Conservation (phyloP, 2,888 invertebrate genomes). For the Allacma fusca region DNA sequence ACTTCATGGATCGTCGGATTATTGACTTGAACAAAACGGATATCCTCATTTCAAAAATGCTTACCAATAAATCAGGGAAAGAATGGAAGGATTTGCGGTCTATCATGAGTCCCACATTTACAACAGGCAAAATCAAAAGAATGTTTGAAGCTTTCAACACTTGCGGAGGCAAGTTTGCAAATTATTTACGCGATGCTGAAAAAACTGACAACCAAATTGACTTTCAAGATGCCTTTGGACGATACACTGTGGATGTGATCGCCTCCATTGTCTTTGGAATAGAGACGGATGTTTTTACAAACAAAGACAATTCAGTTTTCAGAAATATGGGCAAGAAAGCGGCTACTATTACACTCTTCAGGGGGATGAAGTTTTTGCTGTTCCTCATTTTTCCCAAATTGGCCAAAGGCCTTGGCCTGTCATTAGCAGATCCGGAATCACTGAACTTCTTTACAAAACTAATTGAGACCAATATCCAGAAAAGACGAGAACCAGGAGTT, state of each 20-base stretch:
- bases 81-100: conserved; percentile 43
- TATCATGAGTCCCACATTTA: conserved; percentile 39
- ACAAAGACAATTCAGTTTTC: conserved; percentile 63
- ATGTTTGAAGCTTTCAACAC: conserved; percentile 39
- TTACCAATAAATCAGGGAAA: conserved; percentile 24
- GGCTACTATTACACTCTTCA: neutral
- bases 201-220: neutral
- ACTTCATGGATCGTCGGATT: conserved; percentile 37
- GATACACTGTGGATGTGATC: conserved; percentile 60
- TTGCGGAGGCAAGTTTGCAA: conserved; percentile 18
- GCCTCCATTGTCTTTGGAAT: conserved; percentile 66
- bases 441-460: conserved; percentile 19
- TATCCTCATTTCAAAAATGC: neutral
- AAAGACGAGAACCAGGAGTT: neutral
- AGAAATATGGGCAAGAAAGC: conserved; percentile 58
- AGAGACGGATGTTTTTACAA: conserved; percentile 63
- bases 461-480: conserved; percentile 17
- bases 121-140: conserved; percentile 28
- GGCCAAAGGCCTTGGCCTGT: neutral
- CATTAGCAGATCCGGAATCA: neutral
- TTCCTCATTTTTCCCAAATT: conserved; percentile 1
- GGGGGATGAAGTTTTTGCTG: neutral
- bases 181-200: neutral
- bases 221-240: conserved; percentile 32
- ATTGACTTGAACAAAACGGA: conserved; percentile 23